Evolutionary conservation across 2,113 vertebrate genomes (phyloP), one percentile per base, ranked within the genome.

Genomic region (Ardeotis arabs): DNA sequence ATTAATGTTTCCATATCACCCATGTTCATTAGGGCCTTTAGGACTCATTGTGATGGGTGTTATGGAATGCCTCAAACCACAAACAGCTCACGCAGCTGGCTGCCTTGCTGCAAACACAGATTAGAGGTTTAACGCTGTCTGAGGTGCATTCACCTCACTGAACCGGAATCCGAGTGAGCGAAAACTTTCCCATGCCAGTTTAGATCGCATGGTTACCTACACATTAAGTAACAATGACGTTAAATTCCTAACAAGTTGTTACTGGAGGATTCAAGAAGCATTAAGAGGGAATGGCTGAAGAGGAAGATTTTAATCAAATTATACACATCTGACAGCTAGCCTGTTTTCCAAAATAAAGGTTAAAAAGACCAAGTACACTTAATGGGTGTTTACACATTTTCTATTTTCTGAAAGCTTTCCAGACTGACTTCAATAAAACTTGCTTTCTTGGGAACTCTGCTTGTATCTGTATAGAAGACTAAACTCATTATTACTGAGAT

Each of bases 141-240:
- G 74, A 77, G 74, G 74, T 82, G 66, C 86, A 82, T 74, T 63
- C 86, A 87, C 64, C 64, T 92, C 95, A 82, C 60, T 88, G 91
- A 94, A 56, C 59, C 23, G 60, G 86, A 90, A 90, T 63, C 63
- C 55, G 35, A 88, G 52, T 9, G 29, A 62, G 44, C 9, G 28
- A 62, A 90, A 74, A 49, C 55, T 87, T 94, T 87, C 86, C 41
- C 75, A n/a, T 13, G 55, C 70, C 91, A 90, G 45, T 81, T 77
- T 74, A 56, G 78, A 73, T 67, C 0, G 0, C 52, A 22, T 49
- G 1, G 1, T 56, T 81, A 64, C 50, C 39, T n/a, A 77, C 37
- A 50, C 10, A 35, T 45, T 50, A 28, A 72, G 14, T 35, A 95
- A 41, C 37, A n/a, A 11, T 0, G 3, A 29, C 8, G 27, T 58